These are phyloP conservation scores for Cettia cetti DNA, from an alignment of 2,113 vertebrate genomes.

Conservation along the genomic window DNA sequence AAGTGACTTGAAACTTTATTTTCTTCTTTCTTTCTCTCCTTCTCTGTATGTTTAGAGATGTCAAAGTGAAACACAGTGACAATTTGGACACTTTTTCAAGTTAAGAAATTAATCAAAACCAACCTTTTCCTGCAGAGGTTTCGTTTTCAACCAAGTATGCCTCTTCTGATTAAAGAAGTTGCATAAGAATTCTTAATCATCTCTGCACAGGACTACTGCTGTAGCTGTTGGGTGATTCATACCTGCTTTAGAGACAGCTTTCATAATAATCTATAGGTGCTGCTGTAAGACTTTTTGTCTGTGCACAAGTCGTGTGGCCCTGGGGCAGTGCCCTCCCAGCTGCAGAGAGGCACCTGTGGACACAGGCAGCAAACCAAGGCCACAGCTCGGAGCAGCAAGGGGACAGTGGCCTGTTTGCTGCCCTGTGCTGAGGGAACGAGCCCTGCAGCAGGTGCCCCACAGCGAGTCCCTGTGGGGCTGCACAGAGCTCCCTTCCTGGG, in stretches of 20 bases:
- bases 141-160: constrained; percentile 53
- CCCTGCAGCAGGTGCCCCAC: neutral
- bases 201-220: neutral
- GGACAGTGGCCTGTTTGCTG: accelerated
- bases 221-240: neutral
- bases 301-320: neutral
- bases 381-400: accelerated
- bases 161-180: constrained; percentile 52
- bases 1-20: neutral
- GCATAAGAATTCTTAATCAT: constrained; percentile 32
- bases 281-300: neutral
- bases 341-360: neutral
- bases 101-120: constrained; percentile 61
- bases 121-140: constrained; percentile 54
- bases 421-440: neutral
- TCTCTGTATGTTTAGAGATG: constrained; percentile 10
- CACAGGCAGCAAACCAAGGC: neutral
- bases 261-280: neutral
- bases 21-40: neutral
- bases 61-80: constrained; percentile 9
- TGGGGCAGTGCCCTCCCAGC: neutral
- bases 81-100: constrained; percentile 20
- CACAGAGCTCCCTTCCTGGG: neutral
- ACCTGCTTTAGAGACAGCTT: neutral
- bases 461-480: accelerated